phyloP scores from a whole-genome alignment of 2,113 vertebrate genomes.

The Petrocephalus microphthalmus region DNA sequence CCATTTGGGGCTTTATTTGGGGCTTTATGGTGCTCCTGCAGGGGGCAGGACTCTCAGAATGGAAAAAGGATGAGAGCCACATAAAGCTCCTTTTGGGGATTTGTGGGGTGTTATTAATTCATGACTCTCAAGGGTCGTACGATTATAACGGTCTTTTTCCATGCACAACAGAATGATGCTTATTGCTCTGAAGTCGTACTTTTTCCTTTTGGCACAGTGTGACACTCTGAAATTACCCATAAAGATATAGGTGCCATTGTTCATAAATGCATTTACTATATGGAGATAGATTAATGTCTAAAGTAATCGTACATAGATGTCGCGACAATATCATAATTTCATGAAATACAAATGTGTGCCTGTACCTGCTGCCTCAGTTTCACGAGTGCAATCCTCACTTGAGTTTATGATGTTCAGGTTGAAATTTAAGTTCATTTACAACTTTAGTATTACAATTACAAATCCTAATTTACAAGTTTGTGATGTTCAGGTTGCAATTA shows the following conservation, averaged over 20 bases:
- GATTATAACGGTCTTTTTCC: not conserved
- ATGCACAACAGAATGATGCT: not conserved
- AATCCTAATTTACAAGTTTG: not conserved
- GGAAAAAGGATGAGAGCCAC: not conserved
- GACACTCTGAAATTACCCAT: not conserved
- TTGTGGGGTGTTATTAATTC: conserved; percentile 3
- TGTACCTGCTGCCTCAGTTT: not conserved
- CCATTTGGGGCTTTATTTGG: conserved; percentile 2
- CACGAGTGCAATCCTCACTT: not conserved
- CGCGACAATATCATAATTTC: not conserved
- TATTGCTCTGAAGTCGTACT: not conserved
- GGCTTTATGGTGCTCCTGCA: not conserved
- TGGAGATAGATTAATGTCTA: not conserved
- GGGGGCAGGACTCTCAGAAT: not conserved
- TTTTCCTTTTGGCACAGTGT: not conserved
- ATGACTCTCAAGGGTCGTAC: not conserved
- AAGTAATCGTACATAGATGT: not conserved
- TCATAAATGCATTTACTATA: not conserved
- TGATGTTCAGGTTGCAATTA: not conserved
- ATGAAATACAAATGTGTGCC: not conserved
- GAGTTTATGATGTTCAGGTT: no score
- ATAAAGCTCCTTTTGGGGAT: not conserved
- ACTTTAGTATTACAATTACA: not conserved
- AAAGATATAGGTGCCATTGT: not conserved
- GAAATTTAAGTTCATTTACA: no score